Conservation (phyloP, 2,888 invertebrate species). For the Metallyticus violacea region DNA sequence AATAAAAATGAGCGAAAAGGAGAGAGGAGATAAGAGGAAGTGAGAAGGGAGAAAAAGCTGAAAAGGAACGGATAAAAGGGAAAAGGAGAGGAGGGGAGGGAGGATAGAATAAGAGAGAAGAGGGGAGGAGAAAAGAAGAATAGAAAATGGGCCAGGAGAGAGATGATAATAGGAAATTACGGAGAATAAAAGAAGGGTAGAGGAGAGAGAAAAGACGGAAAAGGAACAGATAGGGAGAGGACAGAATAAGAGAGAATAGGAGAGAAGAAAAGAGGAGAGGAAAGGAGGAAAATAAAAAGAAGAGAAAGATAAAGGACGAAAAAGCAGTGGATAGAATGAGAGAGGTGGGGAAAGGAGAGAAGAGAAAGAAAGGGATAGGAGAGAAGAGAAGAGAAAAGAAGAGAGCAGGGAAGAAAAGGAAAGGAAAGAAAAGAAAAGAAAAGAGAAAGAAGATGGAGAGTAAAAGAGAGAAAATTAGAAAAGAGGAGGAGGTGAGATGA, state of each 20-base stretch:
- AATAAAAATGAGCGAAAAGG: too few relatives aligned
- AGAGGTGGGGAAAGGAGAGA: neutral
- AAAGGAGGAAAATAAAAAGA: neutral
- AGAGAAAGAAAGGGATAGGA: neutral
- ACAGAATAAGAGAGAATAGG: neutral
- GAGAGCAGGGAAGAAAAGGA: neutral
- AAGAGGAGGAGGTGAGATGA: too few relatives aligned
- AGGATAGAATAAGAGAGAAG: too few relatives aligned
- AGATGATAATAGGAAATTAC: neutral
- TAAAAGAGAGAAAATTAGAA: neutral
- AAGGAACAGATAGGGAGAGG: neutral
- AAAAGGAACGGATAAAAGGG: too few relatives aligned
- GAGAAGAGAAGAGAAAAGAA: neutral
- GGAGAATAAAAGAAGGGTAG: neutral
- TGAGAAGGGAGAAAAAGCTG: too few relatives aligned
- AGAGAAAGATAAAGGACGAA: neutral
- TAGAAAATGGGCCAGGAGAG: neutral
- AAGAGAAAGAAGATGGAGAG: neutral
- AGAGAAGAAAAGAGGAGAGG: neutral
- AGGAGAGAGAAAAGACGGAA: neutral
- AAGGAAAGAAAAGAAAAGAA: neutral
- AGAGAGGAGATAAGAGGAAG: too few relatives aligned
- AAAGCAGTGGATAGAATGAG: neutral
- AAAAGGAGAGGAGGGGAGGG: too few relatives aligned
- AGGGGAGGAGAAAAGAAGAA: neutral